Base-by-base conservation (phyloP, 2,888 invertebrate species). In the Cenopis cana region DNA sequence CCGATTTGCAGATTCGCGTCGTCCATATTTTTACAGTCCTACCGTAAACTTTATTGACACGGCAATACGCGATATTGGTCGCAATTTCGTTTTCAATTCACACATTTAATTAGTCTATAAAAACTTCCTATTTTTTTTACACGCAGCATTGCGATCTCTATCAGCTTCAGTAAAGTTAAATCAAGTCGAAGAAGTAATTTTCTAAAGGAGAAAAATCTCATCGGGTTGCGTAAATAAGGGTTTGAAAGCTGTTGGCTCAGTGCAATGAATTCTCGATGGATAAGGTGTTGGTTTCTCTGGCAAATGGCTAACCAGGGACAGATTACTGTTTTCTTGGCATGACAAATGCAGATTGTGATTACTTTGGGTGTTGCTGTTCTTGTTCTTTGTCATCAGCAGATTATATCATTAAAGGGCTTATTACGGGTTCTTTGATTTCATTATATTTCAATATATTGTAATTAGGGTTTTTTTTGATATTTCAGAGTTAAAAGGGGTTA, bases 1-100 rank as follows among this genome's bases (percentile, higher is more conserved):
- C 41, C 65, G 65, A 54, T 60, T 55, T 71, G 49, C 61, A 71
- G 71, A 67, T 71, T 67, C 66, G 33, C 65, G 46, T 65, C 20
- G 60, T 24, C 55, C 71, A 71, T 67, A 71, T 71, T 71, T 71
- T 71, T 61, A 71, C 29, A 41, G 24, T 65, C 11, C 59, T 12
- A 38, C n/a, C 60, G 29, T 54, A 33, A 68, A 41, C 54, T 52
- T 59, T 65, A 57, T 69, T 65, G 57, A 52, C 52, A 50, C 50
- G 41, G 59, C 56, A 69, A 69, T 50, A 33, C 46, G 41, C 56
- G n/a, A 46, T 66, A 66, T 67, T 49, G 49, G 46, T 61, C 18
- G 17, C 41, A 33, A 17, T 59, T 52, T 14, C 33, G n/a, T 38
- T 56, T 69, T 62, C 62, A 57, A 69, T 69, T 69, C 29, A 29